Conservation (phyloP, 2,888 invertebrate species). For the Augochlorella aurata region DNA sequence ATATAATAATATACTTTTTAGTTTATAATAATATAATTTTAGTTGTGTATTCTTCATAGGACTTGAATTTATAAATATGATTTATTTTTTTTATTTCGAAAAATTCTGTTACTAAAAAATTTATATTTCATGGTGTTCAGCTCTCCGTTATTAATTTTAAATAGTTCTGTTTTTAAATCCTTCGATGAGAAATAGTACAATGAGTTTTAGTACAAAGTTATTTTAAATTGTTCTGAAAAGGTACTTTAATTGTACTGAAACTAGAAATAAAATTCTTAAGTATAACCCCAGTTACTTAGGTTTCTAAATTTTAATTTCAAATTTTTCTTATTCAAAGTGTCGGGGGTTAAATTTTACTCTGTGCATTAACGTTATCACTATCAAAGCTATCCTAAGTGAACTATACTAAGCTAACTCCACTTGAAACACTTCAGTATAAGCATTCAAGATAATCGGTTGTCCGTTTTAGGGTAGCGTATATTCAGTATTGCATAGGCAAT, state of each 20-base stretch:
- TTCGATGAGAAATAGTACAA: too few relatives aligned
- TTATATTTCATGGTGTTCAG: too few relatives aligned
- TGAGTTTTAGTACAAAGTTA: neutral
- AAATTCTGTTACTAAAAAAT: too few relatives aligned
- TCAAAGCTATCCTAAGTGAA: conserved; percentile 4
- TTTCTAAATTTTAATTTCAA: neutral
- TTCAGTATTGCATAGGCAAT: too few relatives aligned
- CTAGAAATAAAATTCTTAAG: neutral
- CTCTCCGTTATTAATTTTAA: too few relatives aligned
- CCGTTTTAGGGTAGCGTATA: too few relatives aligned
- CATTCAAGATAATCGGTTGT: neutral
- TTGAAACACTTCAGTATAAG: neutral
- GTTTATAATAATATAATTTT: too few relatives aligned
- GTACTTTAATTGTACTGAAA: neutral
- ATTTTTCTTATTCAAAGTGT: neutral
- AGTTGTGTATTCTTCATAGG: too few relatives aligned
- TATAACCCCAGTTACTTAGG: neutral
- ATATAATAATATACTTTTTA: too few relatives aligned
- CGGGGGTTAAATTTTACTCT: neutral
- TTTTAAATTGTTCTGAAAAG: neutral
- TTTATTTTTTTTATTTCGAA: too few relatives aligned
- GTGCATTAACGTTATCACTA: neutral
- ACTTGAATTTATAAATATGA: too few relatives aligned
- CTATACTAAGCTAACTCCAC: conserved; percentile 4
- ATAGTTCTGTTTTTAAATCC: too few relatives aligned